Conservation (phyloP, 2,797 vertebrate species). For the Anguilla marmorata region DNA sequence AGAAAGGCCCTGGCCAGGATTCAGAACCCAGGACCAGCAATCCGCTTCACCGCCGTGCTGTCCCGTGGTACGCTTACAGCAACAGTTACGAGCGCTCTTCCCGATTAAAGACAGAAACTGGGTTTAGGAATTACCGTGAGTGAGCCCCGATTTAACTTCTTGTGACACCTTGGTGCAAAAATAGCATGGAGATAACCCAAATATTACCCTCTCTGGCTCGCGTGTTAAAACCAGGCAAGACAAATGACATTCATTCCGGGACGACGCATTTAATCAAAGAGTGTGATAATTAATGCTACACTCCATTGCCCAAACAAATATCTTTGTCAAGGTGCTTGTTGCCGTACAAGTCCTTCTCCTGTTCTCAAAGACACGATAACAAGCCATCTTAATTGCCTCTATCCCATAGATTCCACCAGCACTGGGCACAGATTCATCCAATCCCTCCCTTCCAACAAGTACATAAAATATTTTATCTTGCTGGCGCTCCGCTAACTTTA, state of each 20-base stretch:
- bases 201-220: slow-evolving; percentile 61
- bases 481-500: slow-evolving; percentile 86
- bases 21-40: no score
- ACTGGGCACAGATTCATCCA: slow-evolving; percentile 68
- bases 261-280: slow-evolving; percentile 74
- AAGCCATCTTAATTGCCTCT: slow-evolving; percentile 81
- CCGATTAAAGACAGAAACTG: slow-evolving; percentile 17
- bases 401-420: slow-evolving; percentile 74
- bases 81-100: neutral
- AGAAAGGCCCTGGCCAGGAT: no score
- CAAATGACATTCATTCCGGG: slow-evolving; percentile 75
- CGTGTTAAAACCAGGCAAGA: slow-evolving; percentile 66
- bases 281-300: slow-evolving; percentile 80
- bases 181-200: slow-evolving; percentile 55
- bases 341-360: slow-evolving; percentile 75
- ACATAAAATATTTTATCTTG: slow-evolving; percentile 90
- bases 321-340: slow-evolving; percentile 80
- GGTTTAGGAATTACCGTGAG: slow-evolving; percentile 25
- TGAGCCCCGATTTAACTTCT: slow-evolving; percentile 48
- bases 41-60: no score
- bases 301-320: slow-evolving; percentile 82
- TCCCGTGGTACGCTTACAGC: neutral
- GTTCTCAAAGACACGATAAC: slow-evolving; percentile 81
- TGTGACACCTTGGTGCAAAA: slow-evolving; percentile 45
- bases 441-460: slow-evolving; percentile 73